These are phyloP conservation scores for Bactericera cockerelli DNA, from an alignment of 1,140 invertebrate species.

Conservation along the genomic window DNA sequence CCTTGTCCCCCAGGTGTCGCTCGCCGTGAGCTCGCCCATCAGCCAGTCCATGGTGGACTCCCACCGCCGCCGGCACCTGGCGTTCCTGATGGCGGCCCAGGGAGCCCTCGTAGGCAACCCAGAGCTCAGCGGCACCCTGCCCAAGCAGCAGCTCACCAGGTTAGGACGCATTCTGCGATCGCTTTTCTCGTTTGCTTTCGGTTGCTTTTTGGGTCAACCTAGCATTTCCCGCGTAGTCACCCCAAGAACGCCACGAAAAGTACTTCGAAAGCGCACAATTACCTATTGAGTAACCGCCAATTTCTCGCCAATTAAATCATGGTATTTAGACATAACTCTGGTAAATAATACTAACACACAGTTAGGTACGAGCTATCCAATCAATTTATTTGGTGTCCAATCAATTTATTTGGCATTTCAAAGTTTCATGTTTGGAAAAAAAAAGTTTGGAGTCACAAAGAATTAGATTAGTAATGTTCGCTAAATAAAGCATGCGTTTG, in stretches of 20 bases:
- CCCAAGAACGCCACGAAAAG: neutral
- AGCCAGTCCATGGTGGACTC: conserved; percentile 79
- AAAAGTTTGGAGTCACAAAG: too few relatives aligned
- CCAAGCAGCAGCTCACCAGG: conserved; percentile 70
- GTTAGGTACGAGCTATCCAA: too few relatives aligned
- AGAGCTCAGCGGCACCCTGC: conserved; percentile 71
- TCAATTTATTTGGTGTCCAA: too few relatives aligned
- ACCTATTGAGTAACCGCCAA: conserved; percentile 1
- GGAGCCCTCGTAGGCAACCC: conserved; percentile 83
- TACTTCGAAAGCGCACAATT: neutral
- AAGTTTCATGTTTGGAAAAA: too few relatives aligned
- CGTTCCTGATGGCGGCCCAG: conserved; percentile 92
- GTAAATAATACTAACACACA: too few relatives aligned
- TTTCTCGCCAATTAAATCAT: too few relatives aligned
- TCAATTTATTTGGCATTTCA: too few relatives aligned
- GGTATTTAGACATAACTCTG: too few relatives aligned
- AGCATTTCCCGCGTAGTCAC: too few relatives aligned
- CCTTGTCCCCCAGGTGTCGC: conserved; percentile 34
- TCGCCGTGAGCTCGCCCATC: conserved; percentile 47
- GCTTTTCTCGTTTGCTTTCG: neutral
- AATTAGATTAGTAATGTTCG: too few relatives aligned
- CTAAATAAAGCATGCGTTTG: too few relatives aligned
- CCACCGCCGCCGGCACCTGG: conserved; percentile 76
- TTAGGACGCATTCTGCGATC: conserved; percentile 23
- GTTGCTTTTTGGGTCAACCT: neutral